These are phyloP conservation scores for Drosophila mimica DNA, from an alignment of 2,888 invertebrate genomes.

Conservation along the genomic window DNA sequence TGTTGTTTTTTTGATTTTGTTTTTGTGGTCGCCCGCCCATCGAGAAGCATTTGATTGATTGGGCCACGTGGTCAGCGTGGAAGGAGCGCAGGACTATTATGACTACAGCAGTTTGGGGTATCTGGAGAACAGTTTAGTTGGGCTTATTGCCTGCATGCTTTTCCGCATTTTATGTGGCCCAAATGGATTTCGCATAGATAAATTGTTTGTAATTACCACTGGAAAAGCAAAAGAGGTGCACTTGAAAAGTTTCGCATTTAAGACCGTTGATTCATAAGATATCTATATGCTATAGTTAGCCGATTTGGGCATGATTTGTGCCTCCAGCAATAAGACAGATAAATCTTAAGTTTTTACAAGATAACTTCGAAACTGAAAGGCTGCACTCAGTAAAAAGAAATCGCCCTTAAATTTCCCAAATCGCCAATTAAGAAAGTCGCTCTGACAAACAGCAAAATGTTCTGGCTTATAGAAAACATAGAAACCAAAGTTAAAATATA, in stretches of 20 bases:
- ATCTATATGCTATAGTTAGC: too few species aligned
- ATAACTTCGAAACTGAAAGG: too few species aligned
- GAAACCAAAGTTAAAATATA: too few species aligned
- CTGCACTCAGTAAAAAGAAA: too few species aligned
- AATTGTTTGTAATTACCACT: constrained; percentile 27
- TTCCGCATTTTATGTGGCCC: constrained; percentile 18
- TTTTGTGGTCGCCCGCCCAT: constrained; percentile 17
- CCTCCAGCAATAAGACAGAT: neutral
- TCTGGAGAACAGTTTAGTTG: constrained; percentile 21
- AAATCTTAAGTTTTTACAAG: neutral
- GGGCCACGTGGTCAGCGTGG: constrained; percentile 6
- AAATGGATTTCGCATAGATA: constrained; percentile 21
- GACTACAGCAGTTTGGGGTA: constrained; percentile 4
- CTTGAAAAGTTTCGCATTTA: neutral
- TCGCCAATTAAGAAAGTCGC: too few species aligned
- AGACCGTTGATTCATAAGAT: neutral
- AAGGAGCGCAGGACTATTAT: neutral
- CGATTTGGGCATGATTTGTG: neutral
- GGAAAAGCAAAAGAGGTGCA: neutral
- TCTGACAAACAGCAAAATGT: too few species aligned
- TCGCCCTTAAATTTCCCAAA: too few species aligned
- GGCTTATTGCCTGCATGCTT: constrained; percentile 21
- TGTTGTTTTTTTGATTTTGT: neutral
- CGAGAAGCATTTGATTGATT: constrained; percentile 60
- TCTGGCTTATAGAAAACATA: too few species aligned